Conservation (phyloP, 2,113 vertebrate genomes). For the Cervus canadensis region DNA sequence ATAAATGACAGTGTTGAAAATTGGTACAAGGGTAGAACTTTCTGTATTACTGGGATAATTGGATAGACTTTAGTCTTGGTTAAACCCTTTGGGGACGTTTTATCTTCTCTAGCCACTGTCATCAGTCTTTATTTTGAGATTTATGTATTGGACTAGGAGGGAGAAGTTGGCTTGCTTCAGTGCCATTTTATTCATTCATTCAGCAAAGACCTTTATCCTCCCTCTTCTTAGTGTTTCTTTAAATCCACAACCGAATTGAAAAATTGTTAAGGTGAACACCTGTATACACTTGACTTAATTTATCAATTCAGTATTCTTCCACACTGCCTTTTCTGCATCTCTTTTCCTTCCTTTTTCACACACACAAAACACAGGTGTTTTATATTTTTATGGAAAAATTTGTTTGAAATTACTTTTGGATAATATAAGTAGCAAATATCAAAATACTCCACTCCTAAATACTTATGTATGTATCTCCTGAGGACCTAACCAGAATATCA, state of each 20-base stretch:
- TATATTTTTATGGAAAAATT: not conserved
- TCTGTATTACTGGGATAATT: not conserved
- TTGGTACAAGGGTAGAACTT: not conserved
- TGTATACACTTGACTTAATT: not conserved
- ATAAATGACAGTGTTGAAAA: slow-evolving; percentile 6
- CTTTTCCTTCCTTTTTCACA: not conserved
- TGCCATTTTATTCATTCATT: not conserved
- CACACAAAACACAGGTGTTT: not conserved
- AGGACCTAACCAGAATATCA: not conserved
- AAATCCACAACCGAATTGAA: slow-evolving; percentile 1
- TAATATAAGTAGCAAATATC: not conserved
- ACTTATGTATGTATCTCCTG: not conserved
- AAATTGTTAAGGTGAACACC: not conserved
- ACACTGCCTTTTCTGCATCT: not conserved
- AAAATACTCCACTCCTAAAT: not conserved
- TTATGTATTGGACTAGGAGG: not conserved
- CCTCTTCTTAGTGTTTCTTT: not conserved
- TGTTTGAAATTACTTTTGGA: not conserved
- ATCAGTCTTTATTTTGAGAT: slow-evolving; percentile 10
- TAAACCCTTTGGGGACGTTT: not conserved
- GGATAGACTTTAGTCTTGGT: not conserved
- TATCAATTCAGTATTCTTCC: not conserved
- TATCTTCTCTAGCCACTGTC: not conserved
- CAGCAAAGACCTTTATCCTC: not conserved
- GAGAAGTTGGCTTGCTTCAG: not conserved